These are phyloP conservation scores for Drosophila glabriapex DNA, from an alignment of 2,888 invertebrate genomes.

Conservation along the genomic window DNA sequence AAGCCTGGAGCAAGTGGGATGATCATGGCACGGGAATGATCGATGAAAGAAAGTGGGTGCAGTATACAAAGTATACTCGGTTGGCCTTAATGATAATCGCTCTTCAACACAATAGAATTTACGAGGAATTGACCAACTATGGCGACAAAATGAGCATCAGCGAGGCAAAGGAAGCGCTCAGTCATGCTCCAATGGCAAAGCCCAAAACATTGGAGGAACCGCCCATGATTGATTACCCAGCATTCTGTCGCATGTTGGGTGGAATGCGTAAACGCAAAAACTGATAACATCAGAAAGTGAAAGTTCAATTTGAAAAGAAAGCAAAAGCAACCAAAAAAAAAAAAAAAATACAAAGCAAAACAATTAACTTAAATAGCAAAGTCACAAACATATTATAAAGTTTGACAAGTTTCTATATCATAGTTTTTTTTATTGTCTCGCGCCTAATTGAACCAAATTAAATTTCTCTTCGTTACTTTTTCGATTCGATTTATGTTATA, in stretches of 20 bases:
- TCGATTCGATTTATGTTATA: background rate
- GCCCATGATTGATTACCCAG: constrained; percentile 88
- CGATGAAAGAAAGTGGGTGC: constrained; percentile 87
- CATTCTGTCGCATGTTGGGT: constrained; percentile 88
- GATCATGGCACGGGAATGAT: constrained; percentile 88
- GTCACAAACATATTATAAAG: background rate
- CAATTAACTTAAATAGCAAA: background rate
- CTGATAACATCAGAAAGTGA: constrained; percentile 11
- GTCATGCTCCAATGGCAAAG: constrained; percentile 88
- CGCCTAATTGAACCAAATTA: background rate
- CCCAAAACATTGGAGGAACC: constrained; percentile 85
- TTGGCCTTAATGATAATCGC: background rate
- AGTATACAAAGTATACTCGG: background rate
- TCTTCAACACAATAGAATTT: constrained; percentile 86
- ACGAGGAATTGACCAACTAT: constrained; percentile 88
- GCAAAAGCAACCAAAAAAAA: background rate
- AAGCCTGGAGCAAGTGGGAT: constrained; percentile 89
- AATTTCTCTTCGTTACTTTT: background rate
- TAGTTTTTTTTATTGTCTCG: background rate
- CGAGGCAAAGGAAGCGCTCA: constrained; percentile 88
- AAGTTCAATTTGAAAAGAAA: background rate
- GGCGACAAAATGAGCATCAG: constrained; percentile 88
- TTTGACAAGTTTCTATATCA: constrained; percentile 11
- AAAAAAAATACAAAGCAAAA: background rate
- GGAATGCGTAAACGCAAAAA: constrained; percentile 87